Evolutionary conservation across 2,888 invertebrate species (phyloP).

Genomic region (Hecatera dysodea): DNA sequence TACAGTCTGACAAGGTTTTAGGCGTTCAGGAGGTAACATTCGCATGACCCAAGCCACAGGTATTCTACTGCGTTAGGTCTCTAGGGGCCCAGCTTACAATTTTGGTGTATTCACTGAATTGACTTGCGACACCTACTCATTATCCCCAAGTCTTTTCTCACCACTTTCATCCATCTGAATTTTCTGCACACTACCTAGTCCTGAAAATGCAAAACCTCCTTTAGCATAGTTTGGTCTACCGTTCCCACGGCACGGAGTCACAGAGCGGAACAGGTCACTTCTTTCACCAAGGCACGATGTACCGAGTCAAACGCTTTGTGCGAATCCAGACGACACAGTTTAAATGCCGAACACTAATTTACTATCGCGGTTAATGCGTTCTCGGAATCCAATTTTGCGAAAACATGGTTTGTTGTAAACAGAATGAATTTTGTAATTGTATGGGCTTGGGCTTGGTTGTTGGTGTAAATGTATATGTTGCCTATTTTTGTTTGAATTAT

Average conservation of each 20-base stretch:
- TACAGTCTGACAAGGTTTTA: neutral
- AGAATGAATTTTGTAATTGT: neutral
- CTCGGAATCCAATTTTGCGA: slow-evolving; percentile 70
- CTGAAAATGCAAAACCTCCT: slow-evolving; percentile 33
- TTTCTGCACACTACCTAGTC: neutral
- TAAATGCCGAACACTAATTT: slow-evolving; percentile 73
- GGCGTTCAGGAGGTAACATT: slow-evolving; percentile 8
- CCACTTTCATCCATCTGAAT: neutral
- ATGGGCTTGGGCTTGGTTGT: neutral
- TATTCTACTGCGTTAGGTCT: neutral
- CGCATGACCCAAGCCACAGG: neutral
- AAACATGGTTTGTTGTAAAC: slow-evolving; percentile 55
- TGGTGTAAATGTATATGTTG: neutral
- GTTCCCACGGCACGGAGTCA: slow-evolving; percentile 78
- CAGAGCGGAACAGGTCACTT: slow-evolving; percentile 77
- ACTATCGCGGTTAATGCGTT: slow-evolving; percentile 75
- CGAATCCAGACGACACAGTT: slow-evolving; percentile 73
- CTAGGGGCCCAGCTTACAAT: neutral
- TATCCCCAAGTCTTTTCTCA: neutral
- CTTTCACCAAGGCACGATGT: slow-evolving; percentile 69
- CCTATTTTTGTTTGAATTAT: slow-evolving; percentile 16
- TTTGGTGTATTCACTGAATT: neutral
- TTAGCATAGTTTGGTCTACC: slow-evolving; percentile 48
- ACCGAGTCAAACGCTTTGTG: slow-evolving; percentile 67
- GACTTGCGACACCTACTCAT: neutral